Base-by-base conservation (phyloP, 1,140 invertebrate genomes). In the Nebria ingens region DNA sequence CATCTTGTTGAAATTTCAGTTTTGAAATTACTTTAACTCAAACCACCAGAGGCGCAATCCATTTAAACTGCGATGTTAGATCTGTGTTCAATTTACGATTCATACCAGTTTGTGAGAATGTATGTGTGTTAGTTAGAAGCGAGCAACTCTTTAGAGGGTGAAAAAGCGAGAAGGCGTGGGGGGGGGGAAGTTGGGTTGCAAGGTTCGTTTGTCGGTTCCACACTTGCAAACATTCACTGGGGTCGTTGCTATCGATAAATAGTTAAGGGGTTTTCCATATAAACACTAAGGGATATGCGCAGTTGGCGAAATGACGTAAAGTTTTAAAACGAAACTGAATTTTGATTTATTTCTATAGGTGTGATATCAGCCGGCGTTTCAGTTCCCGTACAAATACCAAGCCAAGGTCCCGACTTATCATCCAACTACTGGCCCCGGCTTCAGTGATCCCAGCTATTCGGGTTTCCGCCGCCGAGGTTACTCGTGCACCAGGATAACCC, bases 321-420 rank as follows among this genome's bases (percentile, higher is more conserved):
- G 6, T 9, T 9, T 34, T 6, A 9, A 34, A 34, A 34, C n/a
- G 25, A 34, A 34, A 34, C 25, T 34, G n/a, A n/a, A n/a, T n/a
- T n/a, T n/a, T n/a, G n/a, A 21, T 11, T 51, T 56, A 19, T 50
- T 34, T 50, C 68, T 65, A 2, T 78, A 96, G 93, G 93, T 69
- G 88, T 97, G 45, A 96, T 97, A 77, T 95, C 92, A 40, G 91
- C 93, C n/a, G 94, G 94, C 15, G 91, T 98, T 2, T 96, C 93
- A 13, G 94, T 97, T 11, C 94, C 94, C 11, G 90, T 97, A 29
- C 93, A 97, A 79, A 96, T 97, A 65, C 92, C 93, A 9, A 92
- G 91, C 54, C 93, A 95, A 67, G 83, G 82, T 55, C 82, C 86
- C 22, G 91, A 93, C 68, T 79, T 92, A 66, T 79, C 88, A 42